A percentile compares a stretch with the other conserved stretches of the same genome.
These are phyloP conservation scores for Danio rerio DNA, from an alignment of 2,113 vertebrate species.

Conservation along the genomic window DNA sequence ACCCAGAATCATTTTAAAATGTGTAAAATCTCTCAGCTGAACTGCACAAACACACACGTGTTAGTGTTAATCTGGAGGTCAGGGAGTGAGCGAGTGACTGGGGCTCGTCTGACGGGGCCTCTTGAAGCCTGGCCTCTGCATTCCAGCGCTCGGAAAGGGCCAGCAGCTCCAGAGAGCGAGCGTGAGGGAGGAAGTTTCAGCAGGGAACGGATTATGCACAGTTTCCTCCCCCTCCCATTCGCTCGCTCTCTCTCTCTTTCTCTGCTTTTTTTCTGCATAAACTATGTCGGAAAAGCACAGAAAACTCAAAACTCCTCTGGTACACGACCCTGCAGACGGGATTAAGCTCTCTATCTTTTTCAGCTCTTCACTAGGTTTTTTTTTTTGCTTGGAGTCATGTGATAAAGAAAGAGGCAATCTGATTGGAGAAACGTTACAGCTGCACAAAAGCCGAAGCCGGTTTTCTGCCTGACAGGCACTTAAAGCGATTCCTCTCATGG, in stretches of 20 bases:
- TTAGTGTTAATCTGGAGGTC: slow-evolving; percentile 86
- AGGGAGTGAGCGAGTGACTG: slow-evolving; percentile 91
- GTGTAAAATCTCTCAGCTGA: not conserved
- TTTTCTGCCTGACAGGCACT: slow-evolving; percentile 45
- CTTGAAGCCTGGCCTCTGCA: slow-evolving; percentile 88
- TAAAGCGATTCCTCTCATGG: slow-evolving; percentile 49
- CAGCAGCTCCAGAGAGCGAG: slow-evolving; percentile 74
- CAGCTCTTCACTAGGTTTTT: slow-evolving; percentile 19
- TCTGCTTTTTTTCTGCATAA: slow-evolving; percentile 36
- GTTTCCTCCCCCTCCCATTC: slow-evolving; percentile 83
- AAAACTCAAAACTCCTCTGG: slow-evolving; percentile 52
- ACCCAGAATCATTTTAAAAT: not conserved
- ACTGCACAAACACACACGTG: slow-evolving; percentile 60
- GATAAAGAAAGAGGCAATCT: slow-evolving; percentile 48
- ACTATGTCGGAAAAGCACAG: slow-evolving; percentile 32
- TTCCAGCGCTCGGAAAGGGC: slow-evolving; percentile 90
- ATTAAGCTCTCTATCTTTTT: slow-evolving; percentile 45
- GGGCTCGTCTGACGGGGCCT: slow-evolving; percentile 92
- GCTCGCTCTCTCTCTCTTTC: slow-evolving; percentile 74
- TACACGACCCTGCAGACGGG: slow-evolving; percentile 34
- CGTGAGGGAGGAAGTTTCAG: slow-evolving; percentile 73
- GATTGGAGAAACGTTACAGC: slow-evolving; percentile 56
- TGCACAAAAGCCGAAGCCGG: slow-evolving; percentile 55
- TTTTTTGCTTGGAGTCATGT: slow-evolving; percentile 32
- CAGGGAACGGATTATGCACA: slow-evolving; percentile 87